These are phyloP conservation scores for Panurus biarmicus DNA, from an alignment of 2,113 vertebrate species.

Conservation along the genomic window DNA sequence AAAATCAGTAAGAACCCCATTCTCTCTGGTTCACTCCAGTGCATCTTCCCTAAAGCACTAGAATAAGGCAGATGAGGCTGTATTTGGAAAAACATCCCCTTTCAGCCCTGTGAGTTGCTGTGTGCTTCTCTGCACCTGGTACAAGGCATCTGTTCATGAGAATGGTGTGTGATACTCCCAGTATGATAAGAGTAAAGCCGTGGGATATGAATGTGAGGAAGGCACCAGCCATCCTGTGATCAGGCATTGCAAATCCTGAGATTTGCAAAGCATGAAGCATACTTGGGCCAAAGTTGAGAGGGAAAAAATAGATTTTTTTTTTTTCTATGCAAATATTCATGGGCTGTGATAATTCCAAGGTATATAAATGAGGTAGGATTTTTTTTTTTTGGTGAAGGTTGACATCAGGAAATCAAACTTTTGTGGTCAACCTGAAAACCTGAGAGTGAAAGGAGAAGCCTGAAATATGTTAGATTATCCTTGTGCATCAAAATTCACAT, in stretches of 20 bases:
- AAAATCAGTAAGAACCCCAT: not conserved
- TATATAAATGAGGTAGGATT: not conserved
- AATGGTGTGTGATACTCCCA: not conserved
- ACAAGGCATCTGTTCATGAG: not conserved
- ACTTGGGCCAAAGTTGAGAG: not conserved
- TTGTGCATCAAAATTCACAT: not conserved
- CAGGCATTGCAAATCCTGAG: not conserved
- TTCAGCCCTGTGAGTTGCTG: not conserved
- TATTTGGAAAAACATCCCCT: not conserved
- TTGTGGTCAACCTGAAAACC: not conserved
- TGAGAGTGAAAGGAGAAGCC: not conserved
- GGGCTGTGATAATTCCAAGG: not conserved
- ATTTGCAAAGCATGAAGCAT: not conserved
- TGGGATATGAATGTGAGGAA: not conserved
- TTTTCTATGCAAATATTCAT: not conserved
- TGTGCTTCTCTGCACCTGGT: not conserved
- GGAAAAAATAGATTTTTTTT: not conserved
- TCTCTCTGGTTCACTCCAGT: not conserved
- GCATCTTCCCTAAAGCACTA: not conserved
- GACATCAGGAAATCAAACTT: not conserved
- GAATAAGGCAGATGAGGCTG: not conserved
- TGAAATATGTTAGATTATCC: not conserved
- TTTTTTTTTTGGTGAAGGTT: not conserved
- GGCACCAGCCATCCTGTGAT: not conserved
- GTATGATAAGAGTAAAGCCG: not conserved